phyloP scores from a whole-genome alignment of 2,888 invertebrate genomes.

The Drosophila yooni region DNA sequence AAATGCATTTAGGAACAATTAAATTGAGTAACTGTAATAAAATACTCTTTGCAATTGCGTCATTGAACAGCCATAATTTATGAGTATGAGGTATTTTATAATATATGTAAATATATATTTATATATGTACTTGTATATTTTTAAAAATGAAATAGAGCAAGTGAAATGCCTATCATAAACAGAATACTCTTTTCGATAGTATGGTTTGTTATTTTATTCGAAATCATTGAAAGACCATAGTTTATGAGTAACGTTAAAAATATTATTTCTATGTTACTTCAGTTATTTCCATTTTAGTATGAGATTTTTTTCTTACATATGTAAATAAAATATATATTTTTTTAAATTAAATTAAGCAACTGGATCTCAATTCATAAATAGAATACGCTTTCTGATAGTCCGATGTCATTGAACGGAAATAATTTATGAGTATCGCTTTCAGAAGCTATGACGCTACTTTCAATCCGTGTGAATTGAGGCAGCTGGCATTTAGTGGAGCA shows the following conservation, averaged over 20 bases:
- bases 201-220: neutral
- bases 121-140: neutral
- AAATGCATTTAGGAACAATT: neutral
- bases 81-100: neutral
- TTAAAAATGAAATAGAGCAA: neutral
- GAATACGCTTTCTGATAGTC: neutral
- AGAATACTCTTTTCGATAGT: neutral
- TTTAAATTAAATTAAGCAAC: neutral
- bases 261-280: neutral
- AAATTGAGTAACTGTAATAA: neutral
- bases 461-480: constrained; percentile 52
- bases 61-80: neutral
- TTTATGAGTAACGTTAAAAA: neutral
- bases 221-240: neutral
- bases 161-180: neutral
- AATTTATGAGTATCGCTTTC: constrained; percentile 70
- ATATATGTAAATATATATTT: neutral
- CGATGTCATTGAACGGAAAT: constrained; percentile 41
- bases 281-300: neutral
- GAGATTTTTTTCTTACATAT: neutral
- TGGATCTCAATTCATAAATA: neutral
- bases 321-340: neutral
- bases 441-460: constrained; percentile 12
- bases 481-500: constrained; percentile 46
- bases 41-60: neutral